phyloP scores from a whole-genome alignment of 2,888 invertebrate species.

The Nomada ruficornis region DNA sequence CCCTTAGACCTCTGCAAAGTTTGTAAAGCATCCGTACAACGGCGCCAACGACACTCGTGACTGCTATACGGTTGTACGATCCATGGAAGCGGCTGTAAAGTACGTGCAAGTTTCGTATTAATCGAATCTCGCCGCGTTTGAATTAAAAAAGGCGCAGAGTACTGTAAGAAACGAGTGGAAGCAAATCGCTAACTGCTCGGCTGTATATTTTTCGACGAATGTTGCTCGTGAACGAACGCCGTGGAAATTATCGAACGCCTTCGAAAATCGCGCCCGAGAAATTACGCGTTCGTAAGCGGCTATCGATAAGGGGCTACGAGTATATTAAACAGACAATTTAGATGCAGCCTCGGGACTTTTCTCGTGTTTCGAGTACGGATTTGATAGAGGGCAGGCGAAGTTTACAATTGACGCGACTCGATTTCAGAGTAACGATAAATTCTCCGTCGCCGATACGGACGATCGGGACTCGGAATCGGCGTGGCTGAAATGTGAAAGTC shows the following conservation, averaged over 20 bases:
- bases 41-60: conserved; percentile 38
- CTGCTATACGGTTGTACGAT: conserved; percentile 39
- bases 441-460: conserved; percentile 19
- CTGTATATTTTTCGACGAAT: too few relatives aligned
- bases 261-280: neutral
- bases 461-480: conserved; percentile 28
- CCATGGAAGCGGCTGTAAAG: conserved; percentile 29
- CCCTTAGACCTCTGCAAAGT: conserved; percentile 33
- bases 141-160: neutral
- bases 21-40: conserved; percentile 48
- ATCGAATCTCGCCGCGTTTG: neutral
- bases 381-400: neutral
- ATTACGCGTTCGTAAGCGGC: neutral
- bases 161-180: neutral
- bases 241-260: too few relatives aligned
- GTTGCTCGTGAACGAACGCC: too few relatives aligned
- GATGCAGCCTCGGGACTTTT: neutral
- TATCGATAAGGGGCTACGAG: neutral
- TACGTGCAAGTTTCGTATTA: conserved; percentile 19
- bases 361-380: neutral
- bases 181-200: neutral
- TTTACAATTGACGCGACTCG: neutral
- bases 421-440: conserved; percentile 35
- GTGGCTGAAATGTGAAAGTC: conserved; percentile 45
- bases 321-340: too few relatives aligned